phyloP scores from a whole-genome alignment of 2,888 invertebrate genomes.

The Slavum lentiscoides region DNA sequence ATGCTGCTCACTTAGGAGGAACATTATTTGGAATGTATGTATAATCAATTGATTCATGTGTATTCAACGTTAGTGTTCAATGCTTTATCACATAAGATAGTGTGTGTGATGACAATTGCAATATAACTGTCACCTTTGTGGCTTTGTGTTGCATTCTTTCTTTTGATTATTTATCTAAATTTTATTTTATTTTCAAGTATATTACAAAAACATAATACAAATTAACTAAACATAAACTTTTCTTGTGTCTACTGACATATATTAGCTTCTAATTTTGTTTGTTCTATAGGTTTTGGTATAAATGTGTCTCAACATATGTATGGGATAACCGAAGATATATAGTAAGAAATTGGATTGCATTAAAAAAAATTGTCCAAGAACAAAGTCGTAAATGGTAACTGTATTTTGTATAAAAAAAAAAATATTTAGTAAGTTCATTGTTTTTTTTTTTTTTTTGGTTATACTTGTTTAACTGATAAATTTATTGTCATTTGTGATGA shows the following conservation, averaged over 20 bases:
- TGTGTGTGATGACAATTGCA: too few species aligned
- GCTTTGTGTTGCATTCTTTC: too few species aligned
- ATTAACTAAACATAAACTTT: neutral
- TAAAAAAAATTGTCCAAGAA: slow-evolving; percentile 9
- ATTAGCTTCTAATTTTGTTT: neutral
- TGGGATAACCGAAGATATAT: slow-evolving; percentile 37
- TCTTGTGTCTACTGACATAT: neutral
- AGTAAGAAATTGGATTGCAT: slow-evolving; percentile 18
- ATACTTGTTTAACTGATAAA: neutral
- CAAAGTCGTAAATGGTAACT: neutral
- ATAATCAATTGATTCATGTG: neutral
- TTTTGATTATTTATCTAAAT: too few species aligned
- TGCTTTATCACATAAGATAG: too few species aligned
- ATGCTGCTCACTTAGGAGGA: slow-evolving; percentile 98
- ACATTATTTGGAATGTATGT: slow-evolving; percentile 87
- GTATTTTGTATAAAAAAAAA: neutral
- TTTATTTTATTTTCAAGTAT: too few species aligned
- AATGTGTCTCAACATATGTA: slow-evolving; percentile 37
- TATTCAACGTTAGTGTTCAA: neutral
- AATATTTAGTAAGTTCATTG: neutral
- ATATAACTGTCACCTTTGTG: too few species aligned
- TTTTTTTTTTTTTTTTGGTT: neutral
- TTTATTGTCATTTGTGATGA: neutral
- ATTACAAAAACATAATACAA: neutral
- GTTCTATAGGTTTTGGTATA: slow-evolving; percentile 39